phyloP scores from a whole-genome alignment of 2,113 vertebrate genomes.

The Oreamnos americanus region DNA sequence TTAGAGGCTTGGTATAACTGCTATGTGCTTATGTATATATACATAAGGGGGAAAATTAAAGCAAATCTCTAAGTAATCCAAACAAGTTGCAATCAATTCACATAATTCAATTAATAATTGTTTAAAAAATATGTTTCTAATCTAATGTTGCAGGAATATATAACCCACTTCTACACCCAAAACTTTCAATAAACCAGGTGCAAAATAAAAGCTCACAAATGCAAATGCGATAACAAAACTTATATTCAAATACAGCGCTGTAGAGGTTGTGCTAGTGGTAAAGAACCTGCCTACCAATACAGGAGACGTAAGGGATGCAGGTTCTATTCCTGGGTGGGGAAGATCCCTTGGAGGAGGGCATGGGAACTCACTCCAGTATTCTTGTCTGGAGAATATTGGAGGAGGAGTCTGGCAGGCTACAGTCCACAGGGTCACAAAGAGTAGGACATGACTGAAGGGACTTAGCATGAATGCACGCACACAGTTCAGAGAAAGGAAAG shows the following conservation, averaged over 20 bases:
- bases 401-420: not conserved
- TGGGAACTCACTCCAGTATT: not conserved
- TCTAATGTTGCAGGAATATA: not conserved
- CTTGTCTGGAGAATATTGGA: not conserved
- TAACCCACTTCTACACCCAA: not conserved
- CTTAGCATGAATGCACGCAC: not conserved
- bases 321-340: not conserved
- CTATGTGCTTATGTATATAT: not conserved
- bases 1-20: not conserved
- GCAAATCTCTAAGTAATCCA: not conserved
- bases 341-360: not conserved
- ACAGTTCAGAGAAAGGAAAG: not conserved
- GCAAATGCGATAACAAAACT: not conserved
- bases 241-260: not conserved
- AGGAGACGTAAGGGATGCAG: not conserved
- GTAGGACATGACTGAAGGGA: not conserved
- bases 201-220: not conserved
- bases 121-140: not conserved
- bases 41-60: not conserved
- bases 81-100: not conserved
- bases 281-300: not conserved
- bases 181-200: not conserved
- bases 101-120: not conserved
- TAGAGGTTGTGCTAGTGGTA: not conserved
- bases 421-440: not conserved